A percentile compares a stretch with the other conserved stretches of the same genome.
These are phyloP conservation scores for Megastigmus dorsalis DNA, from an alignment of 2,888 invertebrate species.

Conservation along the genomic window DNA sequence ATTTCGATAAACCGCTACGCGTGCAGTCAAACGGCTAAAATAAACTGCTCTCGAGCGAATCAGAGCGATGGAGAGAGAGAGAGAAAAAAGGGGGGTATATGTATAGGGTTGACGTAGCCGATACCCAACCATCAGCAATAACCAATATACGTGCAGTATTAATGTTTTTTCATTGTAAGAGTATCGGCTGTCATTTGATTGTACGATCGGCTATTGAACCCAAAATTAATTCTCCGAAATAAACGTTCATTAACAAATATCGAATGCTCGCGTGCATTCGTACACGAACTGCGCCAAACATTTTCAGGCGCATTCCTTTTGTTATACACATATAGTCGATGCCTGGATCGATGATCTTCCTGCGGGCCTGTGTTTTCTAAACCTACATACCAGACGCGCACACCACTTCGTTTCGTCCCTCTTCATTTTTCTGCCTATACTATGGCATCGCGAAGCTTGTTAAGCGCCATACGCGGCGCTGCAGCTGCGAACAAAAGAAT, in stretches of 20 bases:
- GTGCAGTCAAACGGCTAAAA: constrained; percentile 7
- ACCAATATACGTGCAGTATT: constrained; percentile 31
- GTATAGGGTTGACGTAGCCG: no score
- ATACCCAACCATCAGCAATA: constrained; percentile 20
- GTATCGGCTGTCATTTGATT: not conserved
- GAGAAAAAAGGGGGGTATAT: no score
- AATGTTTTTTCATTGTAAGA: constrained; percentile 3
- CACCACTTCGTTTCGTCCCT: not conserved
- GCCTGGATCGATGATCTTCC: no score
- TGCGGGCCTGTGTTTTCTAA: not conserved
- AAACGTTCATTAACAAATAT: constrained; percentile 37
- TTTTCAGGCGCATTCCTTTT: no score
- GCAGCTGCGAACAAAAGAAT: constrained; percentile 23
- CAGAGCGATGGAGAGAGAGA: not conserved
- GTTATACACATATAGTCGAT: no score
- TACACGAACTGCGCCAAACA: not conserved
- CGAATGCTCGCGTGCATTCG: not conserved
- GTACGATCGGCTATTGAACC: not conserved
- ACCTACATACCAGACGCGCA: not conserved
- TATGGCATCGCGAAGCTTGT: not conserved
- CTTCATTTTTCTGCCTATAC: not conserved
- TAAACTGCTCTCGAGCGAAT: constrained; percentile 22
- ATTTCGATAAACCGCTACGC: constrained; percentile 23
- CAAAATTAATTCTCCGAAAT: constrained; percentile 47
- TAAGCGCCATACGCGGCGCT: not conserved